These are phyloP conservation scores for Aphelenchoides fujianensis DNA, from an alignment of 1,140 invertebrate species.

Conservation along the genomic window DNA sequence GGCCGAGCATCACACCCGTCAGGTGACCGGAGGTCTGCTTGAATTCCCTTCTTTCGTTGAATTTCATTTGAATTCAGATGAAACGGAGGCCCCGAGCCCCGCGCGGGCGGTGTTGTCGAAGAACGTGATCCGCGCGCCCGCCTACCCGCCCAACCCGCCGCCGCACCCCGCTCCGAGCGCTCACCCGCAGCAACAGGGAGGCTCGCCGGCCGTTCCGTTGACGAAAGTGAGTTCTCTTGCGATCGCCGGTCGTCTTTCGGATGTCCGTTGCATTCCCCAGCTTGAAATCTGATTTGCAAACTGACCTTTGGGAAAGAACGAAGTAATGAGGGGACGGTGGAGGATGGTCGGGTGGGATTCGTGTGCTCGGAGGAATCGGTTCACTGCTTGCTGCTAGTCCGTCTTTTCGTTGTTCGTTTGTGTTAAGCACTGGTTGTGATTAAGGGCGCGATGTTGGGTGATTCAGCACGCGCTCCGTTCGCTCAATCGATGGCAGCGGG, in stretches of 20 bases:
- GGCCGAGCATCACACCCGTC: slow-evolving; percentile 21
- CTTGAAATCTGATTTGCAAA: too few relatives aligned
- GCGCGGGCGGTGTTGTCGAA: slow-evolving; percentile 2
- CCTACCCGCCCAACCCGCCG: background rate
- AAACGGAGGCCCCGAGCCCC: background rate
- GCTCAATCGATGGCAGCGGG: too few relatives aligned
- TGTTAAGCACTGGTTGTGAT: too few relatives aligned
- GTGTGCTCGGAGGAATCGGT: too few relatives aligned
- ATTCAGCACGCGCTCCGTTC: background rate
- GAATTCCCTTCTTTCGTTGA: background rate
- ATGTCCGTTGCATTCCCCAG: too few relatives aligned
- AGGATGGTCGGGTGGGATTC: too few relatives aligned
- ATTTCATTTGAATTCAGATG: background rate
- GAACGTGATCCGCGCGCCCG: background rate
- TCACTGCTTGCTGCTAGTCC: too few relatives aligned
- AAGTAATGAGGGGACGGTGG: too few relatives aligned
- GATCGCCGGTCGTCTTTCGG: too few relatives aligned
- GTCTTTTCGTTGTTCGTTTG: too few relatives aligned
- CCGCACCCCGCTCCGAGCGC: background rate
- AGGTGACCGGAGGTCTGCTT: background rate
- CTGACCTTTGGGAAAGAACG: too few relatives aligned
- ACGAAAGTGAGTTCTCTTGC: background rate
- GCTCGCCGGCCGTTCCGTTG: background rate
- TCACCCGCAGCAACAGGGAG: background rate
- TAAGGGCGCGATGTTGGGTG: background rate